Conservation (phyloP, 1,140 invertebrate genomes). For the Ceratina australensis region DNA sequence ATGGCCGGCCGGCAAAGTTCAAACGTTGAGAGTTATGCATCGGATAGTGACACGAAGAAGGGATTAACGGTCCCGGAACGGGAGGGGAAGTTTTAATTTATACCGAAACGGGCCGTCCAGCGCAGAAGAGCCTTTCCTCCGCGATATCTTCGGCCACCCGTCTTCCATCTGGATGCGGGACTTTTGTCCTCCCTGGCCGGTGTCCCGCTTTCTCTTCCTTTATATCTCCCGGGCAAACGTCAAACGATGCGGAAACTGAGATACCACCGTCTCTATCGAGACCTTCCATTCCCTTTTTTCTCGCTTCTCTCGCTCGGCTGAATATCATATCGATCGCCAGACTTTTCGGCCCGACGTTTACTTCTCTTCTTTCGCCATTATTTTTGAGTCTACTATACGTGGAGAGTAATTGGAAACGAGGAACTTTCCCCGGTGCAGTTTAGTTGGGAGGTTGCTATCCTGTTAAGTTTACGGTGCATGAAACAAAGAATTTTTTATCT, state of each 20-base stretch:
- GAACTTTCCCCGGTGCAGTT: too few species aligned
- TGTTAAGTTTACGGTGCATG: too few species aligned
- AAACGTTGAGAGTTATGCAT: constrained; percentile 55
- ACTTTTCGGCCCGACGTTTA: not conserved
- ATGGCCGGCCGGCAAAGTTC: constrained; percentile 48
- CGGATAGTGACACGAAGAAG: constrained; percentile 58
- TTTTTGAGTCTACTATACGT: too few species aligned
- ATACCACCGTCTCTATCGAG: constrained; percentile 39
- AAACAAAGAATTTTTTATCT: too few species aligned
- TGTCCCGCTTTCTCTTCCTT: constrained; percentile 11
- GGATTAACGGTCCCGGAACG: constrained; percentile 64
- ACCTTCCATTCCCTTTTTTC: constrained; percentile 9
- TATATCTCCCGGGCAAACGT: constrained; percentile 44
- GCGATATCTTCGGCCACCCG: constrained; percentile 35
- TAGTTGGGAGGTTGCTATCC: too few species aligned
- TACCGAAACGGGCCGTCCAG: constrained; percentile 50
- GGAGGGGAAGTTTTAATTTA: constrained; percentile 69
- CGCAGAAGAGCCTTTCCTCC: constrained; percentile 22
- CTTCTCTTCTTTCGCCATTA: too few species aligned
- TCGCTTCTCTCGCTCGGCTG: not conserved
- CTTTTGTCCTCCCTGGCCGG: constrained; percentile 50
- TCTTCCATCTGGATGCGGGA: constrained; percentile 15
- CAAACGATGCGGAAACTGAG: constrained; percentile 60
- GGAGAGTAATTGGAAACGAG: too few species aligned
- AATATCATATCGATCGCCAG: constrained; percentile 33